Percentiles rank a stretch among this genome's conserved stretches.
phyloP scores from a whole-genome alignment of 2,888 invertebrate genomes.

The Drosophila incognita region DNA sequence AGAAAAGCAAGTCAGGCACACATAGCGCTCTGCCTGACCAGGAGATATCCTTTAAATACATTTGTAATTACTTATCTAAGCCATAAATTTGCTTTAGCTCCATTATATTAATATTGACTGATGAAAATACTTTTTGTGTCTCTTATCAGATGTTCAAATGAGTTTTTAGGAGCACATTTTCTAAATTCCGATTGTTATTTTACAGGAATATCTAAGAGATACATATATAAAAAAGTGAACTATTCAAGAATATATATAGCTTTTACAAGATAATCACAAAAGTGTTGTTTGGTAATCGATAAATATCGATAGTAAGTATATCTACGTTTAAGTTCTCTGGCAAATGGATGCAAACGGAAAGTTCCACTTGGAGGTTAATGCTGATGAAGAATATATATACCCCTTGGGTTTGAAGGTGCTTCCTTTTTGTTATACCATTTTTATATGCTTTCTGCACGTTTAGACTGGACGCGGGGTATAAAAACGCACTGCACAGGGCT shows the following conservation, averaged over 20 bases:
- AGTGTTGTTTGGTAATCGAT: not conserved
- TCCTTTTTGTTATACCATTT: not conserved
- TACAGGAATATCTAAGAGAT: fast-evolving
- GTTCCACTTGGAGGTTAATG: not conserved
- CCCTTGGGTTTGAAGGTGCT: not conserved
- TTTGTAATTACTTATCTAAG: not conserved
- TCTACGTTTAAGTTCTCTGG: not conserved
- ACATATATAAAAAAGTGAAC: not conserved
- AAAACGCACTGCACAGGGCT: constrained; percentile 4
- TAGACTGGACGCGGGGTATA: not conserved
- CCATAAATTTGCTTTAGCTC: too few relatives aligned
- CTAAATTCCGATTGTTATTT: not conserved
- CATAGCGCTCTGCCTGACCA: not conserved
- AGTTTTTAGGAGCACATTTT: not conserved
- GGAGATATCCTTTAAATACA: not conserved
- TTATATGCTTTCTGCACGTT: not conserved
- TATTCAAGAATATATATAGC: not conserved
- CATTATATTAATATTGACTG: not conserved
- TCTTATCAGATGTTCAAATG: not conserved
- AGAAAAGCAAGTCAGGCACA: constrained; percentile 15
- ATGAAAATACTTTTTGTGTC: not conserved
- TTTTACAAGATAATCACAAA: not conserved
- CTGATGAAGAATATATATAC: not conserved
- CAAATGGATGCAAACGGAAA: not conserved
- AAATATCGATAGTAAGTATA: not conserved